Conservation (phyloP, 2,113 vertebrate genomes). For the Ailurus styani region DNA sequence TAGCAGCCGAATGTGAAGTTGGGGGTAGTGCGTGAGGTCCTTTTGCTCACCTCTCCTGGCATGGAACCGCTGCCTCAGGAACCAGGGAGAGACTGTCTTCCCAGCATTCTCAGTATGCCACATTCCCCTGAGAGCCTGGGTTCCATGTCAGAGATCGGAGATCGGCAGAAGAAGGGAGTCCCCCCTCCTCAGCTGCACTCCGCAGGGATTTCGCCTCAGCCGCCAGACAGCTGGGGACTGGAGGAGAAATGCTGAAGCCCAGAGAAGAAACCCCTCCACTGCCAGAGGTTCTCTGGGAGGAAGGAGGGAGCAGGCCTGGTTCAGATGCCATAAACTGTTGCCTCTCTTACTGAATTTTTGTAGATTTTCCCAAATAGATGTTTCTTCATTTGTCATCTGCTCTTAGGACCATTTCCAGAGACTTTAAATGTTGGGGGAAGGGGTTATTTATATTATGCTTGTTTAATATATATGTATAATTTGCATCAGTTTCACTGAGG, state of each 20-base stretch:
- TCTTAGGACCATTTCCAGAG: constrained; percentile 23
- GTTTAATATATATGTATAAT: background rate
- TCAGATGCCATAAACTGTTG: background rate
- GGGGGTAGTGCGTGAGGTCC: background rate
- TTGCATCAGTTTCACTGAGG: background rate
- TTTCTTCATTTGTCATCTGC: constrained; percentile 17
- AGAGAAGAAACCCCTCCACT: background rate
- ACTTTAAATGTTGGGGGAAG: background rate
- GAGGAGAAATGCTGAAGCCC: background rate
- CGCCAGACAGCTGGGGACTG: background rate
- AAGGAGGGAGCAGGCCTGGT: background rate
- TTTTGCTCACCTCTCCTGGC: background rate
- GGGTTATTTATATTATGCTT: background rate
- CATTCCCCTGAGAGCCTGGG: background rate
- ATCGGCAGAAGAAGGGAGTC: background rate
- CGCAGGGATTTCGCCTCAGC: background rate
- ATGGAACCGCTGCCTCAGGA: background rate
- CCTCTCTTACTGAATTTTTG: background rate
- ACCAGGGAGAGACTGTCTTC: background rate
- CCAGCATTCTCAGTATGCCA: background rate
- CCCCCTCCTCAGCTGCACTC: background rate
- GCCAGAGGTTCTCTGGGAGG: background rate
- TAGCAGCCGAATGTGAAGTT: background rate
- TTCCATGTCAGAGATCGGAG: background rate
- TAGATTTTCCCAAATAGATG: background rate